Evolutionary conservation across 1,140 invertebrate genomes (phyloP), one percentile per base, ranked within the genome.

Genomic region (Charaxes varanes): DNA sequence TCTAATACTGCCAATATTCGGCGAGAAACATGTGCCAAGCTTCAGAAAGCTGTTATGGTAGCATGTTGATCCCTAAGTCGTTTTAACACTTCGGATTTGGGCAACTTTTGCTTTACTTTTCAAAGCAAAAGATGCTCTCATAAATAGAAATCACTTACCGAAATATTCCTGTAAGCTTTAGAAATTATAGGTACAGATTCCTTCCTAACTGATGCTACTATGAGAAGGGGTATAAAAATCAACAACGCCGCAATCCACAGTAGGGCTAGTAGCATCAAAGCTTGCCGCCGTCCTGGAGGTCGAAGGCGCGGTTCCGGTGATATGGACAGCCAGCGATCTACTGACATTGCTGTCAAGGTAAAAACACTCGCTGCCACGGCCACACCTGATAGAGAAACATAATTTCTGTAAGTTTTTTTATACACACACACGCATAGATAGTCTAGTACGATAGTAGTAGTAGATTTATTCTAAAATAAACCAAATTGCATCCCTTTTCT

Each of bases 331-430:
- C 90, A 92, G 16, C 92, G 83, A 55, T 93, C 92, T 3, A 93
- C 84, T 31, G 91, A 91, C 89, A 94, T 91, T 0, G 90, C 89
- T 0, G 90, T 90, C 22, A 94, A 89, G 0, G 92, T 93, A 63
- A 92, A 93, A 10, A 93, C 89, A 47, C 91, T 92, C 1, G 90
- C 90, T 3, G 90, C 89, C 3, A 93, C 92, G 2, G 91, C 88
- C 8, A 93, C 90, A 41, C 91, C 92, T 93, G 76, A 5, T 68
- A 68, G 33, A 53, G 16, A 48, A 18, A 12, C 0, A 37, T n/a
- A 24, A 14, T 17, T 23, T 18, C 5, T 19, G 10, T 10, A 18
- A n/a, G n/a, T n/a, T n/a, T n/a, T n/a, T n/a, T n/a, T n/a, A n/a
- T n/a, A n/a, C n/a, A n/a, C n/a, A n/a, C n/a, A n/a, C n/a, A n/a